Evolutionary conservation across 2,797 vertebrate genomes (phyloP).

Genomic region (Varecia variegata): DNA sequence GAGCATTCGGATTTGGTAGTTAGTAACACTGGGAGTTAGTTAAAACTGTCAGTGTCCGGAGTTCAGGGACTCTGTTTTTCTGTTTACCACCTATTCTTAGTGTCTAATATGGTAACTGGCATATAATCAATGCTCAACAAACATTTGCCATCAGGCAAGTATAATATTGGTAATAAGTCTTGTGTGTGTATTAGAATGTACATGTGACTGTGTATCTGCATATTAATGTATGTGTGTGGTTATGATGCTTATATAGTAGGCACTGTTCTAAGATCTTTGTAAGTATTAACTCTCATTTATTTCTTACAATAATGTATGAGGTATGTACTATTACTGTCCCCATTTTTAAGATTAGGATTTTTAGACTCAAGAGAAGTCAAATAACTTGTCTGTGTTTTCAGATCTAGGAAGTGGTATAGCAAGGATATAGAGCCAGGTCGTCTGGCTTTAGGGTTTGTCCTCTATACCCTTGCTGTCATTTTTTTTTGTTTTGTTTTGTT

Average conservation of each 20-base stretch:
- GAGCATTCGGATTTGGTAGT: neutral
- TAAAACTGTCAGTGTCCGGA: neutral
- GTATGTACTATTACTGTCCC: neutral
- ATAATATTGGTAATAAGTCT: neutral
- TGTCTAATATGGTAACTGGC: neutral
- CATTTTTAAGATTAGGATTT: neutral
- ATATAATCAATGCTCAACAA: neutral
- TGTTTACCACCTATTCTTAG: neutral
- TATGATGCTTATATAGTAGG: neutral
- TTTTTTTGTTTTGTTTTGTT: neutral
- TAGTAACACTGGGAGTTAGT: neutral
- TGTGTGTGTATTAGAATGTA: neutral
- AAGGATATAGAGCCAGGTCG: neutral
- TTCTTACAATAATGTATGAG: neutral
- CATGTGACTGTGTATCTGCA: neutral
- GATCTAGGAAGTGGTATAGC: neutral
- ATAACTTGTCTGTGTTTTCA: neutral
- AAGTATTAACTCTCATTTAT: neutral
- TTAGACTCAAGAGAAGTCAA: neutral
- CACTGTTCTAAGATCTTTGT: neutral
- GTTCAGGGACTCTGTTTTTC: neutral
- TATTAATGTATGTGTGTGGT: neutral
- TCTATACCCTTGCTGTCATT: neutral
- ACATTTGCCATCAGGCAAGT: neutral
- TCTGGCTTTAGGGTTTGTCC: neutral